Percentiles rank a stretch among this genome's conserved stretches.
phyloP scores from a whole-genome alignment of 2,797 vertebrate genomes.

The Lophius americanus region DNA sequence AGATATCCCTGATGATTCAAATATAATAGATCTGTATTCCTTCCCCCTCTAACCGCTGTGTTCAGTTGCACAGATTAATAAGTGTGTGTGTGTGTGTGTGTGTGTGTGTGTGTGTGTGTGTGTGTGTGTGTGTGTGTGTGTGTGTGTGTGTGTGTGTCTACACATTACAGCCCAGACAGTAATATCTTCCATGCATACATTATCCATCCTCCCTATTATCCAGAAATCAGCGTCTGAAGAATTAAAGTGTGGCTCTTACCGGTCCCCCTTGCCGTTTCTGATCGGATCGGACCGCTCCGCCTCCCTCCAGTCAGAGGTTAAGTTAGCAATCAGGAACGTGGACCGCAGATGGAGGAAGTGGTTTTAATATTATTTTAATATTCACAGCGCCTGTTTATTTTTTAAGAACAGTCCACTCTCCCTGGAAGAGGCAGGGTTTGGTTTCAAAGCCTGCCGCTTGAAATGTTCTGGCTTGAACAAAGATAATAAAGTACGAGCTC shows the following conservation, averaged over 20 bases:
- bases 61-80: slow-evolving; percentile 89
- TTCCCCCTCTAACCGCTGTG: slow-evolving; percentile 83
- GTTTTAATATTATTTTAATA: slow-evolving; percentile 99
- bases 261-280: slow-evolving; percentile 83
- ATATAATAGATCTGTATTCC: slow-evolving; percentile 89
- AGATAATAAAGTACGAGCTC: neutral
- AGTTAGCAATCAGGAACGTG: slow-evolving; percentile 97
- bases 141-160: slow-evolving; percentile 26
- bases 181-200: slow-evolving; percentile 99
- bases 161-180: slow-evolving; percentile 72
- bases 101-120: slow-evolving; percentile 36
- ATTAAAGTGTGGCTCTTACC: slow-evolving; percentile 96
- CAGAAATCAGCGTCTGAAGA: slow-evolving; percentile 91
- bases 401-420: slow-evolving; percentile 90
- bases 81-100: slow-evolving; percentile 47
- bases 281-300: slow-evolving; percentile 85
- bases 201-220: slow-evolving; percentile 98
- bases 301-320: slow-evolving; percentile 99
- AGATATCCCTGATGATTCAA: slow-evolving; percentile 92
- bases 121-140: slow-evolving; percentile 16
- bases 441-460: slow-evolving; percentile 76
- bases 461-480: slow-evolving; percentile 36
- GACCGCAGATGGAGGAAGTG: slow-evolving; percentile 94
- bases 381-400: slow-evolving; percentile 96
- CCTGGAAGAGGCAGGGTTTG: slow-evolving; percentile 85